Base-by-base conservation (phyloP, 2,113 vertebrate genomes). In the Vicugna pacos region DNA sequence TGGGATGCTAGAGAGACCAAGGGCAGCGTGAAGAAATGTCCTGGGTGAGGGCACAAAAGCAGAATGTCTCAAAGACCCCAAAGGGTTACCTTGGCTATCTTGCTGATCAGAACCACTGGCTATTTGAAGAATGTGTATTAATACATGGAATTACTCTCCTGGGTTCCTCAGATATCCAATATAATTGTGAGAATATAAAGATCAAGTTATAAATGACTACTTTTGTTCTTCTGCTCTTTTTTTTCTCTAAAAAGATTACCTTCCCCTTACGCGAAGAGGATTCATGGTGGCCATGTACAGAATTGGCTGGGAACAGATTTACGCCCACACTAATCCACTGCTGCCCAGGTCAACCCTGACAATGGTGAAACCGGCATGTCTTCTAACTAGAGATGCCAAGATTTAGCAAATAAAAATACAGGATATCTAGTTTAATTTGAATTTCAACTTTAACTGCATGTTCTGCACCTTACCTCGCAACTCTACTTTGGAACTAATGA, bases 91-190 rank as follows among this genome's bases (percentile, higher is more conserved):
- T 20, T 73, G 72, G n/a, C 9, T 70, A 28, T 91, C 64, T 12
- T 92, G 8, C 10, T 89, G 8, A 85, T 81, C 67, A 82, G 52
- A 85, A 52, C 19, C 35, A 81, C 38, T n/a, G 69, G 38, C 46
- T 87, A 83, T 54, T 56, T 93, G 75, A 82, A 92, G 73, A 87
- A 84, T 84, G 81, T 93, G 30, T 77, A 54, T 65, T 93, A 73
- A 76, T 89, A 83, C 32, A 15, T 42, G 24, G 48, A 95, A 87
- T 87, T n/a, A 56, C 17, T 52, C 12, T 79, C 38, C 20, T 20
- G 5, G 26, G 30, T 84, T 92, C 4, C 69, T 85, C 42, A 85
- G 24, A n/a, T 62, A 85, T 38, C 50, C 19, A 64, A 8, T 65
- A 46, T 60, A 32, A 65, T 62, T 69, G 14, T 91, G 85, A 93